Percentiles rank a stretch among this genome's conserved stretches.
phyloP scores from a whole-genome alignment of 2,888 invertebrate species.

The Latheticus oryzae region DNA sequence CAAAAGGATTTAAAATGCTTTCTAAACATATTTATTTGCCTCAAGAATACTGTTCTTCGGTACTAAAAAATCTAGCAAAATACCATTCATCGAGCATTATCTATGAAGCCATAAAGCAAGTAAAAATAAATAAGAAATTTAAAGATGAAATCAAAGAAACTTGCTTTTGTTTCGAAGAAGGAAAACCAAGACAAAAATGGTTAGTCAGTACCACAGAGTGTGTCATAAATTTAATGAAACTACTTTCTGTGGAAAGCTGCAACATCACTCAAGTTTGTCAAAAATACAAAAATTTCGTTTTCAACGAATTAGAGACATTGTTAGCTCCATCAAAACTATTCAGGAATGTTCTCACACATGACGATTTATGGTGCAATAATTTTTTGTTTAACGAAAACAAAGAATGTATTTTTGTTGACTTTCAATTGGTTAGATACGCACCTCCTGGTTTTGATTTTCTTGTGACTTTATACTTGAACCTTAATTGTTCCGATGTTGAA shows the following conservation, averaged over 20 bases:
- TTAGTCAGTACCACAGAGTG: slow-evolving; percentile 47
- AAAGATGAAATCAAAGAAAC: slow-evolving; percentile 52
- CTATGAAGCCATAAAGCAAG: slow-evolving; percentile 64
- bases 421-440: slow-evolving; percentile 74
- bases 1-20: slow-evolving; percentile 58
- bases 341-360: slow-evolving; percentile 70
- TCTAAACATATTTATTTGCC: slow-evolving; percentile 50
- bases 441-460: slow-evolving; percentile 75
- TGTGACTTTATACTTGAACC: slow-evolving; percentile 69
- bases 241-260: slow-evolving; percentile 36
- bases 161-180: slow-evolving; percentile 49
- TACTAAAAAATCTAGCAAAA: slow-evolving; percentile 60
- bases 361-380: slow-evolving; percentile 76
- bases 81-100: slow-evolving; percentile 70
- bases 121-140: slow-evolving; percentile 51
- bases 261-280: slow-evolving; percentile 36
- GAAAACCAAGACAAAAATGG: slow-evolving; percentile 60
- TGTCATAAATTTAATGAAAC: slow-evolving; percentile 49
- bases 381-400: slow-evolving; percentile 68
- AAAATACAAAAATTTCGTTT: slow-evolving; percentile 48
- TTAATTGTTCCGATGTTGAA: slow-evolving; percentile 67
- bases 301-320: slow-evolving; percentile 47
- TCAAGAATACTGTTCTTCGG: slow-evolving; percentile 34
- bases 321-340: slow-evolving; percentile 60
- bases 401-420: slow-evolving; percentile 75